Percentiles rank a stretch among this genome's conserved stretches.
These are phyloP conservation scores for Heliconius nattereri DNA, from an alignment of 1,140 invertebrate species.

Conservation along the genomic window DNA sequence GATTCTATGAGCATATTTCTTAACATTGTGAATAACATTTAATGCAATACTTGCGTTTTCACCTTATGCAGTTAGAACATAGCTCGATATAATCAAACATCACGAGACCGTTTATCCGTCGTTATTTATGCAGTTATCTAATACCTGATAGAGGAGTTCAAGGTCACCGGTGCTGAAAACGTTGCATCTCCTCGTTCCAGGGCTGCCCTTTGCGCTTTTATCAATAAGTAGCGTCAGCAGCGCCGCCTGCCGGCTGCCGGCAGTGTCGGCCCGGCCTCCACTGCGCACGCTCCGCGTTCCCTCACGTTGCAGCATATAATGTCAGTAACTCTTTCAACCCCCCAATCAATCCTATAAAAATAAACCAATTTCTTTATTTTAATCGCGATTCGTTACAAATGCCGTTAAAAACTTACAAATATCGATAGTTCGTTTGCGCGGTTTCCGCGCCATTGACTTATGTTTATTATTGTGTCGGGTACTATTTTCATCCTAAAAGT, in stretches of 20 bases:
- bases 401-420: conserved; percentile 14
- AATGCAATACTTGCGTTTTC: not conserved
- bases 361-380: conserved; percentile 40
- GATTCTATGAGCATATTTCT: not conserved
- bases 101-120: conserved; percentile 23
- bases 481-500: conserved; percentile 56
- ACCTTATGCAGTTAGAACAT: not conserved
- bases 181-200: conserved; percentile 50
- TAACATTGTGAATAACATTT: not conserved
- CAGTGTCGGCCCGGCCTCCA: conserved; percentile 59
- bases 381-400: conserved; percentile 40
- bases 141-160: conserved; percentile 73
- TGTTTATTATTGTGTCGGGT: conserved; percentile 64
- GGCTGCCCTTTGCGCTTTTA: conserved; percentile 70
- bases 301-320: conserved; percentile 65
- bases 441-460: conserved; percentile 24
- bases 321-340: conserved; percentile 55
- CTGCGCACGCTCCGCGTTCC: conserved; percentile 70
- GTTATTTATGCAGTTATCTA: conserved; percentile 55
- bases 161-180: conserved; percentile 66
- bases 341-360: conserved; percentile 68
- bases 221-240: conserved; percentile 63
- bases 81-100: not conserved
- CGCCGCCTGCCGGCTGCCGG: conserved; percentile 63
- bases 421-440: not conserved